Evolutionary conservation across 2,888 invertebrate species (phyloP).

Genomic region (Julus scandinavius): DNA sequence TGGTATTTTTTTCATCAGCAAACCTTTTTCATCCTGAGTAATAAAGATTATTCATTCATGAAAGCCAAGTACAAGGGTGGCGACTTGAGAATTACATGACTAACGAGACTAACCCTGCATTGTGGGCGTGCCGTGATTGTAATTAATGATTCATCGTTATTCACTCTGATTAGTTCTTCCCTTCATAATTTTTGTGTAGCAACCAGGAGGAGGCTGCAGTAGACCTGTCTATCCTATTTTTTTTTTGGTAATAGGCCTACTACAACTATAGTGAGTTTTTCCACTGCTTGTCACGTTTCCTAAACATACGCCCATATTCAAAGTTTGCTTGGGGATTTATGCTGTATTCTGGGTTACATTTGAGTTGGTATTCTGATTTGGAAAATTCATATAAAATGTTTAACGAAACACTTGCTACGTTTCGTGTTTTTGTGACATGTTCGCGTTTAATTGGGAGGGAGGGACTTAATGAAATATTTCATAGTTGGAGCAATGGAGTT

Average conservation of each 20-base stretch:
- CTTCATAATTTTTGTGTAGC: background rate
- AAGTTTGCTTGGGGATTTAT: background rate
- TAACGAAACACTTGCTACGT: background rate
- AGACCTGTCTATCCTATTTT: background rate
- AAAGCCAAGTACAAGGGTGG: background rate
- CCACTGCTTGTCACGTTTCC: background rate
- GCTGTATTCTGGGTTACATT: background rate
- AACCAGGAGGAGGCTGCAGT: background rate
- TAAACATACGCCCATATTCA: background rate
- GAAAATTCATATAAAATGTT: background rate
- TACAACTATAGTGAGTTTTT: no score
- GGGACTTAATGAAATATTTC: constrained; percentile 22
- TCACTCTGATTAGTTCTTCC: background rate
- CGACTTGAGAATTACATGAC: constrained; percentile 16
- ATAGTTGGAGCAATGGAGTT: background rate
- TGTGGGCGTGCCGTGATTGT: background rate
- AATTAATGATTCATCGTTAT: constrained; percentile 13
- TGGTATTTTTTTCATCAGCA: background rate
- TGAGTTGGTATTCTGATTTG: background rate
- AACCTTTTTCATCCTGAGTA: background rate
- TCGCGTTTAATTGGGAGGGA: background rate
- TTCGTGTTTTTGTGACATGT: background rate
- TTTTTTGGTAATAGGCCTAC: no score
- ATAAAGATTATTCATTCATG: constrained; percentile 7
- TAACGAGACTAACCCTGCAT: background rate